Evolutionary conservation across 2,888 invertebrate species (phyloP), one percentile per base, ranked within the genome.

Genomic region (Antheraea assamensis): DNA sequence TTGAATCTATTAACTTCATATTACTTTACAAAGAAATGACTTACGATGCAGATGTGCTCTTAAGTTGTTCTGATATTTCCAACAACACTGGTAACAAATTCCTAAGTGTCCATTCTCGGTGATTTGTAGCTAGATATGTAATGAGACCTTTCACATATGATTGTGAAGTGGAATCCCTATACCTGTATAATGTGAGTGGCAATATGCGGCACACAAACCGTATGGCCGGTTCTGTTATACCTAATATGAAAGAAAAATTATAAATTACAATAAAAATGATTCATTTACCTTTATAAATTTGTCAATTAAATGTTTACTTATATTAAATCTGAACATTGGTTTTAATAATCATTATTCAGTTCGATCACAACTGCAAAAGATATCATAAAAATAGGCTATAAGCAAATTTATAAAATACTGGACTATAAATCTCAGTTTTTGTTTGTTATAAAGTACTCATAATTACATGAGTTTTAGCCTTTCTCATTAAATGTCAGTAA

Each of bases 161-260:
- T 86, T 98, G 97, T 0, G 98, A 98, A 73, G 96, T 94, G 58
- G 96, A 95, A 89, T 98, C 98, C 81, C 96, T 95, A 86, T 98
- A 98, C 80, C 97, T 95, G 75, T 97, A 97, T 78, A 98, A 91
- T 1, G 98, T 97, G 74, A 97, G 95, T 52, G 96, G 96, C 80
- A 98, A 91, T 75, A 97, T 95, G 85, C 97, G 97, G 84, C 98
- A 98, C 74, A 98, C 96, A 76, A 97, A 98, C 80, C 96, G 96
- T 70, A 98, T 95, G 74, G 97, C 96, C 81, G 96, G 95, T 81
- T 98, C 97, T 82, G 96, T 97, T 76, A 98, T 96, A 78, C 96
- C 98, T 98, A 85, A 24, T 27, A 49, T 77, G 21, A n/a, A 8
- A 15, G 8, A 71, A 64, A 64, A 27, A 58, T 13, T 55, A 24